Base-by-base conservation (phyloP, 2,888 invertebrate genomes). In the Ectropis crepuscularia region DNA sequence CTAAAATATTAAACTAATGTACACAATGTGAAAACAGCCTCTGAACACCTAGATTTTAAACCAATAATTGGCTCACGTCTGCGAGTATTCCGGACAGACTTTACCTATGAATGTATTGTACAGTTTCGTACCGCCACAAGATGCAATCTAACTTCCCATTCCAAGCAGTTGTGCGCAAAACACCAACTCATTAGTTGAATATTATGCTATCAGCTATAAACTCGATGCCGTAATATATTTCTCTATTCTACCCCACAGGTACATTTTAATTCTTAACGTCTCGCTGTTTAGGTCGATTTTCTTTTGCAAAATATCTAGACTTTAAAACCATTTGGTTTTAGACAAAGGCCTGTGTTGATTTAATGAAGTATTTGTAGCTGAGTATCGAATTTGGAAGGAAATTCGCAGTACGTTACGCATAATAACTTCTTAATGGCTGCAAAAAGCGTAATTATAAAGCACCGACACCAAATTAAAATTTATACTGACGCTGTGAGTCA, bases 101-200 rank as follows among this genome's bases (percentile, higher is more conserved):
- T 8, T 47, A 47, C 16, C 16, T 54, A 46, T 37, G 45, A 45
- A 36, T 46, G 43, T 54, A 54, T 38, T 54, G 9, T 12, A 54
- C 54, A 46, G 36, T 38, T 39, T 8, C 16, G 37, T 48, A 16
- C 55, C 54, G 51, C 59, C 50, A 60, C 50, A 68, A 71, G 64
- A 63, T 59, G 64, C 67, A 64, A 68, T 69, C 69, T 65, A 49
- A 57, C 61, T 60, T 65, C 57, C 68, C 60, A 61, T 70, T 67
- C 60, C 63, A 46, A 57, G 60, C 63, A 67, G 66, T 64, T 61
- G 61, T 57, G 67, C 65, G 70, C 72, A 68, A 72, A 72, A 72
- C 70, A 71, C 63, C 68, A 72, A 71, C 73, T 74, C 72, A 73
- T 74, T 74, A 73, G 70, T 69, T 53, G 67, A 71, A 74, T 74